phyloP scores from a whole-genome alignment of 2,888 invertebrate genomes.

The Eristalis arbustorum region DNA sequence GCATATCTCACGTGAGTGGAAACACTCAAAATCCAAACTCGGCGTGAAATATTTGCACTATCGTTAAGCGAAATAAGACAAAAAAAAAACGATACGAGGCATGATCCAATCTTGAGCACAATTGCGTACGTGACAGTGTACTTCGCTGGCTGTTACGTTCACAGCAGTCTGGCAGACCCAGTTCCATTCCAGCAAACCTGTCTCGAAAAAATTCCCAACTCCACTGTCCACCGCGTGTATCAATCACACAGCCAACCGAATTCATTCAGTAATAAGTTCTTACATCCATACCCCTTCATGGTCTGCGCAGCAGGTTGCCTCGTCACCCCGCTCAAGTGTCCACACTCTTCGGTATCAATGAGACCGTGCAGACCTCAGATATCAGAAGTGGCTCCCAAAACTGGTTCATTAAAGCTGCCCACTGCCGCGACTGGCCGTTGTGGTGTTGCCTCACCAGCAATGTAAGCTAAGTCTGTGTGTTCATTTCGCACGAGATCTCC shows the following conservation, averaged over 20 bases:
- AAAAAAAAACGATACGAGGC: neutral
- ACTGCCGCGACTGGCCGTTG: neutral
- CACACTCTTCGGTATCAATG: constrained; percentile 48
- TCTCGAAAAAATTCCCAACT: constrained; percentile 1
- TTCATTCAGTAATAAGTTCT: constrained; percentile 44
- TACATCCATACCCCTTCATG: neutral
- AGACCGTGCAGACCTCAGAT: constrained; percentile 20
- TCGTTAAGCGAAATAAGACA: neutral
- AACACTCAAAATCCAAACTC: neutral
- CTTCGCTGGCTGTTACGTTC: constrained; percentile 9
- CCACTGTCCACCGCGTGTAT: constrained; percentile 13
- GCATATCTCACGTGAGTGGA: neutral
- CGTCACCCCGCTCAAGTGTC: neutral
- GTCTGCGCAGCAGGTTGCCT: neutral
- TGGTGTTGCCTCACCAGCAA: neutral
- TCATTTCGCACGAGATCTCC: constrained; percentile 35
- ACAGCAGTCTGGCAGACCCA: neutral
- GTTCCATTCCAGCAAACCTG: neutral
- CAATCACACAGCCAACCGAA: neutral
- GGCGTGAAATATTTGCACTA: neutral
- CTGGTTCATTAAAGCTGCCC: constrained; percentile 30
- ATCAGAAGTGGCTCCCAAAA: constrained; percentile 17
- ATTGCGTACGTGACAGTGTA: constrained; percentile 33
- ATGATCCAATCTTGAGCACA: neutral
- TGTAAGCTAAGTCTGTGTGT: neutral